phyloP scores from a whole-genome alignment of 1,140 invertebrate species.

The Hetaerina americana region DNA sequence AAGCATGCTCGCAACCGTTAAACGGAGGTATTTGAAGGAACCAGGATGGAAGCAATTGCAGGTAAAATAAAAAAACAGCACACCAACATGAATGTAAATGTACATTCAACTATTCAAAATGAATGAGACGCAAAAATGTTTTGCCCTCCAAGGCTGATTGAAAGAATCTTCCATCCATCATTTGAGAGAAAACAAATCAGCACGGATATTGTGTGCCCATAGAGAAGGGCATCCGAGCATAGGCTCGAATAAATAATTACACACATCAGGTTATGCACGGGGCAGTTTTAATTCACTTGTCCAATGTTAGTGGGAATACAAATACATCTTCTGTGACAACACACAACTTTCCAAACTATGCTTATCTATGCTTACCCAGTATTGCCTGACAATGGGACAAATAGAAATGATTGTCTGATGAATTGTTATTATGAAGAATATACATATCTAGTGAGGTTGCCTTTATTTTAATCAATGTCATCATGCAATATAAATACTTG shows the following conservation, averaged over 20 bases:
- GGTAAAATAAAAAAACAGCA: slow-evolving; percentile 5
- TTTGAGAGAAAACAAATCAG: neutral
- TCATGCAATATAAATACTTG: too few relatives aligned
- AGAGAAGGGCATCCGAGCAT: too few relatives aligned
- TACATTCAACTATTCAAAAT: neutral
- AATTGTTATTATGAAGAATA: too few relatives aligned
- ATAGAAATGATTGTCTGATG: too few relatives aligned
- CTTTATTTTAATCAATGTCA: too few relatives aligned
- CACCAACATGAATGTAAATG: neutral
- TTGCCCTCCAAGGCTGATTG: neutral
- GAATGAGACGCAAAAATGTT: neutral
- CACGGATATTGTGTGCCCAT: too few relatives aligned
- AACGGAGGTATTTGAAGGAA: neutral
- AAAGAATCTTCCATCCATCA: neutral
- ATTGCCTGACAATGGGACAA: too few relatives aligned
- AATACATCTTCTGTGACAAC: neutral
- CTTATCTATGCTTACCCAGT: too few relatives aligned
- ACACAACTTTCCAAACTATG: neutral
- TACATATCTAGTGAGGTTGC: too few relatives aligned
- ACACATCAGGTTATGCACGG: too few relatives aligned
- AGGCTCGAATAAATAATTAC: too few relatives aligned
- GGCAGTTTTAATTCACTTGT: neutral
- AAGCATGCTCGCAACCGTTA: neutral
- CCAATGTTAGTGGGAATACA: neutral
- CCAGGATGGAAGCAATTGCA: neutral